phyloP scores from a whole-genome alignment of 2,888 invertebrate genomes.

The Drosophila atroscutellata region DNA sequence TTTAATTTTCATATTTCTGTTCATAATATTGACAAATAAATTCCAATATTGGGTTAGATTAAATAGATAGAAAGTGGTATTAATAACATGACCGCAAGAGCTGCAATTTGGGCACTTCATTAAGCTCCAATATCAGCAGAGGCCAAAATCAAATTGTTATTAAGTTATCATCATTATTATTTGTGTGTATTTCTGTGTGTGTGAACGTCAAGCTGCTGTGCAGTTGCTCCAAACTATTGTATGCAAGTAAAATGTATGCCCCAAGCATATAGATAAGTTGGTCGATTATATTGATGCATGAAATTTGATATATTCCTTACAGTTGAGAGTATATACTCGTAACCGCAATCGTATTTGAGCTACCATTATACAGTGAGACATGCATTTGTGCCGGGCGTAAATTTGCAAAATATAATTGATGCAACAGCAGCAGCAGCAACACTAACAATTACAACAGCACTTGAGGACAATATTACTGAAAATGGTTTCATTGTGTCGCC shows the following conservation, averaged over 20 bases:
- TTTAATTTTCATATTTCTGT: constrained; percentile 3
- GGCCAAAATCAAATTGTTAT: constrained; percentile 42
- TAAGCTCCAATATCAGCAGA: constrained; percentile 12
- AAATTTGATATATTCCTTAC: constrained; percentile 41
- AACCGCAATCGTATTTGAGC: constrained; percentile 11
- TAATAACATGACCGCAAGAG: constrained; percentile 60
- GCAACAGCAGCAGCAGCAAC: constrained; percentile 29
- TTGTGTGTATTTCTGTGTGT: constrained; percentile 5
- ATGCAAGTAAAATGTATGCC: neutral
- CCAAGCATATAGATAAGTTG: constrained; percentile 8
- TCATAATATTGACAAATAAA: constrained; percentile 2
- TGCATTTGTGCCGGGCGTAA: constrained; percentile 42
- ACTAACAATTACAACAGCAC: constrained; percentile 27
- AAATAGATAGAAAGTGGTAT: constrained; percentile 21
- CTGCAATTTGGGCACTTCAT: constrained; percentile 48
- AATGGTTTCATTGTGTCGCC: constrained; percentile 34
- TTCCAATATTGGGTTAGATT: constrained; percentile 13
- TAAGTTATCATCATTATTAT: constrained; percentile 25
- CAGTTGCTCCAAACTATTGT: neutral
- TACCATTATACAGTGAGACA: constrained; percentile 26
- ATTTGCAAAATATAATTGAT: constrained; percentile 61
- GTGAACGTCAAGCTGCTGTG: neutral
- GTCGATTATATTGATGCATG: constrained; percentile 37
- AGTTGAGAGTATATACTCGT: constrained; percentile 16
- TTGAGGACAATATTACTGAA: constrained; percentile 18